A percentile compares a stretch with the other conserved stretches of the same genome.
Evolutionary conservation across 2,113 vertebrate species (phyloP).

Genomic region (Upupa epops): DNA sequence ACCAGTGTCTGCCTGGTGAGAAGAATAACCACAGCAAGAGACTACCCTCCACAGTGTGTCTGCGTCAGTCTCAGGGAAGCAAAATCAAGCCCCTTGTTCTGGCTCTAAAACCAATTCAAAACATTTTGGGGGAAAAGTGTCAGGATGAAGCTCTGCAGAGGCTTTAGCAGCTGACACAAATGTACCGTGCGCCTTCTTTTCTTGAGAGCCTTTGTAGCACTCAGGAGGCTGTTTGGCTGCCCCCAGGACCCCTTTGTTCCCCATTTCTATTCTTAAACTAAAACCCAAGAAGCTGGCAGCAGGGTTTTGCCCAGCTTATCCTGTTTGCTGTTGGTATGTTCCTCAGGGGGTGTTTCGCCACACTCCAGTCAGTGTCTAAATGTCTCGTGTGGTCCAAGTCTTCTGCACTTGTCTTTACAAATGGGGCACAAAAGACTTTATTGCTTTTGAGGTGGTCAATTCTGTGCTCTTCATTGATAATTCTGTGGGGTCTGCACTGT

Average conservation of each 20-base stretch:
- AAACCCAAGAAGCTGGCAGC: not conserved
- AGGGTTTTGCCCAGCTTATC: not conserved
- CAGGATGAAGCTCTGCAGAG: not conserved
- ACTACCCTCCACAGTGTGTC: not conserved
- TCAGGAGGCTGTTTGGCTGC: not conserved
- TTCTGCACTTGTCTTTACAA: not conserved
- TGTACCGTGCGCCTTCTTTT: rapidly evolving
- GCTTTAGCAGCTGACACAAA: not conserved
- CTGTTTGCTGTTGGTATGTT: not conserved
- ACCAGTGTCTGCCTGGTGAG: not conserved
- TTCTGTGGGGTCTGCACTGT: not conserved
- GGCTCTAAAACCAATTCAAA: not conserved
- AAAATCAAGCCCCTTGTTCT: not conserved
- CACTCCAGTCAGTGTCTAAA: not conserved
- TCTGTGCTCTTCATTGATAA: not conserved
- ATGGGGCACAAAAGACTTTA: not conserved
- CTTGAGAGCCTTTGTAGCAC: not conserved
- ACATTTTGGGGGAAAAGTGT: not conserved
- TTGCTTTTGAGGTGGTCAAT: not conserved
- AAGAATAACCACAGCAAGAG: not conserved
- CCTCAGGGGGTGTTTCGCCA: not conserved
- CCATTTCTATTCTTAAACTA: not conserved
- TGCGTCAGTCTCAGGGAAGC: not conserved
- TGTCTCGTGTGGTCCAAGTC: not conserved
- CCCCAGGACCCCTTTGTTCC: not conserved